Base-by-base conservation (phyloP, 2,113 vertebrate species). In the Mormyrus iriodes region DNA sequence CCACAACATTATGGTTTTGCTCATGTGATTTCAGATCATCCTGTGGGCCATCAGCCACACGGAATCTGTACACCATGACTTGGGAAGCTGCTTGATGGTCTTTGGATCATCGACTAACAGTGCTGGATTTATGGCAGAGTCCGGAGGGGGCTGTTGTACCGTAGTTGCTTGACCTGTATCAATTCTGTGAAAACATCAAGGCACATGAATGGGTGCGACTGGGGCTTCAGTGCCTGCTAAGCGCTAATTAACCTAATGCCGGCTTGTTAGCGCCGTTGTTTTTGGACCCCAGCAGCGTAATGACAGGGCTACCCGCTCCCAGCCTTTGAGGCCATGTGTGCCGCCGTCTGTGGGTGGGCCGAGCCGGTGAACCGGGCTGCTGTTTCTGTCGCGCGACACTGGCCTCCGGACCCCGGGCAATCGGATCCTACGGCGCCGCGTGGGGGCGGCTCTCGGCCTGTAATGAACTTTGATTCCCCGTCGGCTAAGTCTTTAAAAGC, bases 141-240 rank as follows among this genome's bases (percentile, higher is more conserved):
- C 61, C 10, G 3, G 61, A 31, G n/a, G n/a, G 35, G 31, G 13
- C 31, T 39, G 12, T 73, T 35, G 31, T 13, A 65, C 27, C 69
- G 0, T 76, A 39, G 73, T 2, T 79, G 17, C 92, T 58, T 90
- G 94, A 92, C 94, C 94, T 91, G 91, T 82, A 90, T 88, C 90
- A 51, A 90, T 92, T 88, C 91, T 42, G 73, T 79, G 73, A 79
- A 79, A 79, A 42, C 73, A 79, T 79, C 35, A 79, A 42, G 73
- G 73, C 73, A 79, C 35, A 79, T 76, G 69, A 39, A 39, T 19
- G 73, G 35, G 31, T 42, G 35, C 39, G 73, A 42, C 73, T 79
- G 73, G 5, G 73, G 31, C 39, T 42, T 21, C 73, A 79, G 73
- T 42, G 73, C 73, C 73, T 79, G 73, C 15, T 79, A 79, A 79